Percentiles rank a stretch among this genome's conserved stretches.
These are phyloP conservation scores for Elysia crispata DNA, from an alignment of 2,888 invertebrate species.

Conservation along the genomic window DNA sequence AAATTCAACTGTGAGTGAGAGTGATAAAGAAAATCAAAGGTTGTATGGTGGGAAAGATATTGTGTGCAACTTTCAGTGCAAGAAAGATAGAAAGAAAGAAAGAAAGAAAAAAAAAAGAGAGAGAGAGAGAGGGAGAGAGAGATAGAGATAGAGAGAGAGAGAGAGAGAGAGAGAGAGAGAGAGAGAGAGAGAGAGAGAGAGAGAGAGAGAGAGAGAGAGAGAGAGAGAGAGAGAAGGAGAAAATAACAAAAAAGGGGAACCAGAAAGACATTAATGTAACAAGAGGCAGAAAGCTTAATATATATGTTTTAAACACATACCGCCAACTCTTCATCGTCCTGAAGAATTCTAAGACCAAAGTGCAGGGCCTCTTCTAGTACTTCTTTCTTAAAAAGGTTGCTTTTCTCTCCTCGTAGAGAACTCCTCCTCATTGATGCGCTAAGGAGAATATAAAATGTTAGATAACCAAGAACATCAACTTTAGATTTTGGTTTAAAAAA, in stretches of 20 bases:
- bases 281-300: too few relatives aligned
- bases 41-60: too few relatives aligned
- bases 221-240: not conserved
- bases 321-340: constrained; percentile 51
- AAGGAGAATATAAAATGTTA: constrained; percentile 56
- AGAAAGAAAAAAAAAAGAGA: too few relatives aligned
- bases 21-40: too few relatives aligned
- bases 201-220: not conserved
- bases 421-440: constrained; percentile 96
- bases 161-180: too few relatives aligned
- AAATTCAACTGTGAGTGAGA: too few relatives aligned
- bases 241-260: not conserved
- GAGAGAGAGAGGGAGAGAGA: too few relatives aligned
- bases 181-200: not conserved
- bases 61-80: too few relatives aligned
- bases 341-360: constrained; percentile 59
- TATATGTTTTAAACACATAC: constrained; percentile 33
- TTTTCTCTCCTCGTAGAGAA: constrained; percentile 95
- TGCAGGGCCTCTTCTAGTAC: constrained; percentile 90
- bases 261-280: too few relatives aligned
- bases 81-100: too few relatives aligned
- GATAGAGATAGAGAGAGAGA: too few relatives aligned
- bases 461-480: too few relatives aligned
- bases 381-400: constrained; percentile 94
- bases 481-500: not conserved